Base-by-base conservation (phyloP, 2,888 invertebrate genomes). In the Scaptomyza reducta region DNA sequence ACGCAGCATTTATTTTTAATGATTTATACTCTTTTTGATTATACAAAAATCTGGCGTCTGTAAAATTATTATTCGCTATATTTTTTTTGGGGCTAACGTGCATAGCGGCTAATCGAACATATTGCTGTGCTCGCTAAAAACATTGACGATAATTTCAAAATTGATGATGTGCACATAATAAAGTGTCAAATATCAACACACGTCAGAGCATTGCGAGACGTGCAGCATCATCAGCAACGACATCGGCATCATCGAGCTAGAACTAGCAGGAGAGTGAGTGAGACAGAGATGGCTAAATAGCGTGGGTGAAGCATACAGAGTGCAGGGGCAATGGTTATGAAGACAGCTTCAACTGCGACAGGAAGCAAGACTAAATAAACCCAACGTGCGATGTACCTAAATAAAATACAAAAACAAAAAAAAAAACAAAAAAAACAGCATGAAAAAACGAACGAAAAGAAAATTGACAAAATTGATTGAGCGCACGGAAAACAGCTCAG, bases 151-250 rank as follows among this genome's bases (percentile, higher is more conserved):
- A 80, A 80, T 85, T 82, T 77, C 68, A 82, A 87, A 88, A 79
- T 87, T 89, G 83, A 89, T 89, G 88, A 89, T 88, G 89, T 89
- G 88, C 80, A 87, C 87, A 79, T 82, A 87, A 88, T 89, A 87
- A 81, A 88, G 87, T 88, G 89, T 87, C 88, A 89, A 85, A 89
- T 76, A 80, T 80, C 80, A 78, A 80, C 84, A 80, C 76, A 80
- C 80, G 77, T 80, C 84, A 75, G 62, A 55, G 70, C 64, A 67
- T 69, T 64, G 68, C 60, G 63, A 67, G 80, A 72, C 80, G 74
- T 70, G 74, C 74, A 75, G 58, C 70, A 64, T 70, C 75, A 76
- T 75, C 64, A 61, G 63, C 61, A 61, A 50, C 64, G 66, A 57
- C 78, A 40, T 62, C 67, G 46, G 44, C 67, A 68, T 66, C 64